Base-by-base conservation (phyloP, 2,113 vertebrate species). In the Sciurus niger region DNA sequence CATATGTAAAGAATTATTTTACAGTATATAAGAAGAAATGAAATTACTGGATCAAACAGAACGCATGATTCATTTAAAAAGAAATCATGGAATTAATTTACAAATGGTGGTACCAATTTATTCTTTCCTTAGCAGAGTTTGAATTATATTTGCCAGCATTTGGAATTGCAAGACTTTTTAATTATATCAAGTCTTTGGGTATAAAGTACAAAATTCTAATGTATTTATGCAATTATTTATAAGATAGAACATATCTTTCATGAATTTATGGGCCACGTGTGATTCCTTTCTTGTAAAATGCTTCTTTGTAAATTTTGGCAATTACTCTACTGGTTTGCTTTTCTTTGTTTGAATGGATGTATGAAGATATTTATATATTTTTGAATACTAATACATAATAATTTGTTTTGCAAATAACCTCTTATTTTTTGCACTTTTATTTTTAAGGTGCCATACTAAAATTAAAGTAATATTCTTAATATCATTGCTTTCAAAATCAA, bases 271-370 rank as follows among this genome's bases (percentile, higher is more conserved):
- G 16, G 18, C 18, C 67, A 88, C 53, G 8, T n/a, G 16, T 55
- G n/a, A 90, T 65, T 84, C 37, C 6, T 83, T 40, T 79, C 10
- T 53, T 60, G 8, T 12, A 40, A 93, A 91, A 88, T 63, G 24
- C 16, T 94, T 86, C 53, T 85, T 73, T 68, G 72, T 70, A 17
- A 89, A 24, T 58, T 92, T 92, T 43, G 28, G 9, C 28, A 89
- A 12, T 63, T 88, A 53, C 25, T 72, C 37, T 28, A 8, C 68
- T 76, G 53, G 4, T 10, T 70, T 22, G 1, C 51, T 85, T 91
- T 22, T 34, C 48, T 43, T 89, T 86, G 76, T 14, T 63, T 5
- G 24, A 76, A 3, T 48, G 46, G 13, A 92, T 80, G 70, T 74
- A 3, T 73, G 16, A 9, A 43, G 37, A 90, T 53, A n/a, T 76